Base-by-base conservation (phyloP, 2,113 vertebrate species). In the Melanerpes aurifrons region DNA sequence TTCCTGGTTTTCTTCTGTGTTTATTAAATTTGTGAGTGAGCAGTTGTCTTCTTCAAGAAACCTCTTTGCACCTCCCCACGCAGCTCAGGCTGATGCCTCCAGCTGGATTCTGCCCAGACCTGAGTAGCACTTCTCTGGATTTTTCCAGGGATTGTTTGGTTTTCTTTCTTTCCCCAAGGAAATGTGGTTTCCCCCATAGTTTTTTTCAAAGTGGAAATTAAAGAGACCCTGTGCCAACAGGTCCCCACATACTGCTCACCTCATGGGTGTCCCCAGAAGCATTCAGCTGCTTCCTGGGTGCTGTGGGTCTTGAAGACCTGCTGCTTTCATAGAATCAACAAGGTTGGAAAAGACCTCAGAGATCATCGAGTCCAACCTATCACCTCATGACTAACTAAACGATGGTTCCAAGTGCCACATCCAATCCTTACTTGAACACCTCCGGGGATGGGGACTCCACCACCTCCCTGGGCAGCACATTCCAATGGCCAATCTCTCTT, bases 201-300 rank as follows among this genome's bases (percentile, higher is more conserved):
- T 89, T 89, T 81, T 20, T 81, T 20, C 64, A 35, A 10, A 0
- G 0, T 40, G 43, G n/a, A 78, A 81, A 29, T 31, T 35, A 31
- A 68, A 86, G 53, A 0, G 0, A 20, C 35, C 16, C 61, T 7
- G 1, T 22, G 19, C 4, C 72, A 35, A 47, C 1, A 16, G 28
- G 26, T 71, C 3, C 25, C 37, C 28, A 7, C 24, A 10, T 0
- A 1, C 62, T 45, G 29, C 9, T 71, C 19, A 22, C 12, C 8
- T 43, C 7, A 1, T 1, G n/a, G 43, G 7, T 29, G 8, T 79
- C 25, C 26, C 69, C 57, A 77, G 59, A n/a, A 43, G 4, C 1
- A 3, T 43, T 59, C 7, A 6, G 14, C 37, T 59, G 24, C 32
- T 18, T 64, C 72, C 26, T 4, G 3, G 24, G 4, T 45, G 24